These are phyloP conservation scores for Schizaphis graminum DNA, from an alignment of 2,888 invertebrate species.

Conservation along the genomic window DNA sequence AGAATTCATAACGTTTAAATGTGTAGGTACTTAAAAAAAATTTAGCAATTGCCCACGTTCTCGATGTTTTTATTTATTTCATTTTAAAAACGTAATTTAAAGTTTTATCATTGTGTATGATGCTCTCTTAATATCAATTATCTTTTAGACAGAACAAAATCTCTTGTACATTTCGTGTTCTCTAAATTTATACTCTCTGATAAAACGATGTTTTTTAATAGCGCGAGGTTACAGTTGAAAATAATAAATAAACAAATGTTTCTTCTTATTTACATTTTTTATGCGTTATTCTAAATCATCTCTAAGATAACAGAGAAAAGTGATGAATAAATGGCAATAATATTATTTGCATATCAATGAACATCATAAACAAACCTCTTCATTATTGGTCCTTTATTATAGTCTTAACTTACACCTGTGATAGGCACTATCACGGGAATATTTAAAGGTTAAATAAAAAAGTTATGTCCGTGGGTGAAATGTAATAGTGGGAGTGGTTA, in stretches of 20 bases:
- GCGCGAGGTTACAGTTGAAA: not conserved
- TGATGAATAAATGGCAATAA: constrained; percentile 38
- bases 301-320: constrained; percentile 39
- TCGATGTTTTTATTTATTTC: not conserved
- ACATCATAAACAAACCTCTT: not conserved
- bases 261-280: constrained; percentile 59
- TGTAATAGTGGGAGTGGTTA: not conserved
- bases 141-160: constrained; percentile 16
- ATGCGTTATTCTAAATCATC: constrained; percentile 42
- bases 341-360: constrained; percentile 47
- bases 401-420: not conserved
- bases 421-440: not conserved
- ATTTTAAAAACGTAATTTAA: constrained; percentile 5
- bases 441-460: constrained; percentile 40
- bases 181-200: constrained; percentile 27
- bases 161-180: not conserved
- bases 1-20: not conserved
- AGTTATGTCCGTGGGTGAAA: constrained; percentile 24
- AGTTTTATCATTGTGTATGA: constrained; percentile 14
- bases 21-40: not conserved
- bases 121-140: constrained; percentile 43
- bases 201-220: constrained; percentile 47
- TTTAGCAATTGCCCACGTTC: constrained; percentile 23
- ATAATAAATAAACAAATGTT: constrained; percentile 51
- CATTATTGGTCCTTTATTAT: constrained; percentile 17